A percentile compares a stretch with the other conserved stretches of the same genome.
Evolutionary conservation across 2,797 vertebrate genomes (phyloP).

Genomic region (Leucoraja ocellata): DNA sequence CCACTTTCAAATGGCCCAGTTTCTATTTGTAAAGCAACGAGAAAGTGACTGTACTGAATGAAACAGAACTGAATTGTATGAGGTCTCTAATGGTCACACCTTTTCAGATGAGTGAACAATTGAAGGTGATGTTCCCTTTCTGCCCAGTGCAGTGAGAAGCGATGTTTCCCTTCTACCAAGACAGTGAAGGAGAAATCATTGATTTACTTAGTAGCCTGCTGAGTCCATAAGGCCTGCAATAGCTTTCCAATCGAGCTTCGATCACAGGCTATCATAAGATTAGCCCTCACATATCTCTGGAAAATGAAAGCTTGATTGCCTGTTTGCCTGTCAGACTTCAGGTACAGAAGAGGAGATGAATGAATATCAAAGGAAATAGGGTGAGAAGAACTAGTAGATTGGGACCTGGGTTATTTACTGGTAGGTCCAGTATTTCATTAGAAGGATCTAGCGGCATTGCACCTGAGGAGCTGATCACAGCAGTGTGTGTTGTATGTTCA

Average conservation of each 20-base stretch:
- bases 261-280: not conserved
- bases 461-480: not conserved
- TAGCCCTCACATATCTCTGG: not conserved
- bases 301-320: not conserved
- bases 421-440: not conserved
- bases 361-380: not conserved
- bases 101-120: not conserved
- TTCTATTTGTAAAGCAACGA: not conserved
- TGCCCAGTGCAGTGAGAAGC: not conserved
- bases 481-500: not conserved
- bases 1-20: not conserved
- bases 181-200: not conserved
- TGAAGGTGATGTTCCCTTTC: not conserved
- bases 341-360: not conserved
- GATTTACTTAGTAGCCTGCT: not conserved
- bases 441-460: not conserved
- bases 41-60: not conserved
- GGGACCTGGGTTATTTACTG: not conserved
- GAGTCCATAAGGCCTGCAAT: not conserved
- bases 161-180: not conserved
- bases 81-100: not conserved
- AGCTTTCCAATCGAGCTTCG: not conserved
- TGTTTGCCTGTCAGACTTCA: not conserved
- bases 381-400: not conserved
- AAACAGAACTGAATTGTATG: not conserved